A percentile compares a stretch with the other conserved stretches of the same genome.
phyloP scores from a whole-genome alignment of 1,140 invertebrate genomes.

The Scaptomyza hsui region DNA sequence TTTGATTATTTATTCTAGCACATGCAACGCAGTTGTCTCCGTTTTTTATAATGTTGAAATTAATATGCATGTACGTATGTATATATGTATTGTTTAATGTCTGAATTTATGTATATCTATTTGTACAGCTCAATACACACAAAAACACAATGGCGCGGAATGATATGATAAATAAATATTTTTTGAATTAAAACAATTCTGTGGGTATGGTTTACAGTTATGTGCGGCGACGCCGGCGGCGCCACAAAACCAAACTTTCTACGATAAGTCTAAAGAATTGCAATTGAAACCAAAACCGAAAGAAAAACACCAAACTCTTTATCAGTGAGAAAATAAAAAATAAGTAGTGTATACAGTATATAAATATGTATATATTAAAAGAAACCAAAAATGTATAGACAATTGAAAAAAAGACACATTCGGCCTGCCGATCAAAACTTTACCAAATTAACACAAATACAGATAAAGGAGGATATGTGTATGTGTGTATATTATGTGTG shows the following conservation, averaged over 20 bases:
- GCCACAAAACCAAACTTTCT: conserved; percentile 33
- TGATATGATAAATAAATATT: conserved; percentile 18
- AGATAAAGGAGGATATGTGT: not conserved
- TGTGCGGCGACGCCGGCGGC: conserved; percentile 1
- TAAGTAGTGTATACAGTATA: not conserved
- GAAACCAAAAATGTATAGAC: conserved; percentile 2
- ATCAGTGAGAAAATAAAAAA: not conserved
- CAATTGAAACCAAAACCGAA: conserved; percentile 12
- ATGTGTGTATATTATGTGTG: not conserved
- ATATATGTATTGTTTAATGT: not conserved
- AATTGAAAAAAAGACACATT: conserved; percentile 18
- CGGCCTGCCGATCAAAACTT: conserved; percentile 32
- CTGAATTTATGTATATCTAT: conserved; percentile 2
- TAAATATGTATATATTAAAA: conserved; percentile 3
- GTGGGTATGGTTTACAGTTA: conserved; percentile 18
- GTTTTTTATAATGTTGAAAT: conserved; percentile 22
- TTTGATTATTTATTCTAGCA: conserved; percentile 17
- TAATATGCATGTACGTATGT: not conserved
- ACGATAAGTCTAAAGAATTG: conserved; percentile 24
- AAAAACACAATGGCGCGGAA: conserved; percentile 9
- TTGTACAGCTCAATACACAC: not conserved
- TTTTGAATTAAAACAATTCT: conserved; percentile 17
- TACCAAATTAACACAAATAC: not conserved
- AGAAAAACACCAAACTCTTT: not conserved
- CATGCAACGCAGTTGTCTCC: conserved; percentile 19